Conservation (phyloP, 2,113 vertebrate genomes). For the Harpagus bidentatus region DNA sequence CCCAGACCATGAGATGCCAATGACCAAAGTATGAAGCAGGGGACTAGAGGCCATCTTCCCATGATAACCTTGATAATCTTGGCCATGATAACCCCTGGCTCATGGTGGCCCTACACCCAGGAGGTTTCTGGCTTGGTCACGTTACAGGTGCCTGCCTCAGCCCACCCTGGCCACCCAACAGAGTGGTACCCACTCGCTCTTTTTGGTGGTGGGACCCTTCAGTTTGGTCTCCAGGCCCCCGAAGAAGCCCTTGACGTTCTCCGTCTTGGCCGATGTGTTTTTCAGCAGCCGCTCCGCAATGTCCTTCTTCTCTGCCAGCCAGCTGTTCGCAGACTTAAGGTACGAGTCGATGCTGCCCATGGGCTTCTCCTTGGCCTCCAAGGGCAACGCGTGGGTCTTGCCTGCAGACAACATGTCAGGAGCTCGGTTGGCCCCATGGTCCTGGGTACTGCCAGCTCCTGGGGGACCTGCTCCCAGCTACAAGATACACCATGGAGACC, state of each 20-base stretch:
- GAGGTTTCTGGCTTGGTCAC: background rate
- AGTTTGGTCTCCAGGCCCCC: conserved; percentile 92
- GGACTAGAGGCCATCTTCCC: background rate
- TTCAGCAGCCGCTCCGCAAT: conserved; percentile 89
- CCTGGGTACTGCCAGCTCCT: background rate
- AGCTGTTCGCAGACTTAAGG: conserved; percentile 88
- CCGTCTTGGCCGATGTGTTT: conserved; percentile 80
- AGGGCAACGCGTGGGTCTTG: conserved; percentile 76
- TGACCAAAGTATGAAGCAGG: background rate
- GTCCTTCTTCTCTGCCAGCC: conserved; percentile 92
- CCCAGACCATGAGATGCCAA: background rate
- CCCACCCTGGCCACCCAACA: background rate
- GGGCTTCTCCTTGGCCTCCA: conserved; percentile 79
- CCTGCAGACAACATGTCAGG: conserved; percentile 56
- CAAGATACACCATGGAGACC: fast-evolving
- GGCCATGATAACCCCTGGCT: background rate
- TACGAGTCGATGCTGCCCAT: conserved; percentile 83
- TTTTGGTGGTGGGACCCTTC: conserved; percentile 77
- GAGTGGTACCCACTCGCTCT: conserved; percentile 75
- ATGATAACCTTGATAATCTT: too few relatives aligned
- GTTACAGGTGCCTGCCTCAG: fast-evolving
- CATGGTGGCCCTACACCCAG: background rate
- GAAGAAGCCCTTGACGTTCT: conserved; percentile 89
- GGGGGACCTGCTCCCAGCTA: background rate
- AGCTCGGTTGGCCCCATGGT: background rate